phyloP scores from a whole-genome alignment of 2,888 invertebrate genomes.

The Lapara coniferarum region DNA sequence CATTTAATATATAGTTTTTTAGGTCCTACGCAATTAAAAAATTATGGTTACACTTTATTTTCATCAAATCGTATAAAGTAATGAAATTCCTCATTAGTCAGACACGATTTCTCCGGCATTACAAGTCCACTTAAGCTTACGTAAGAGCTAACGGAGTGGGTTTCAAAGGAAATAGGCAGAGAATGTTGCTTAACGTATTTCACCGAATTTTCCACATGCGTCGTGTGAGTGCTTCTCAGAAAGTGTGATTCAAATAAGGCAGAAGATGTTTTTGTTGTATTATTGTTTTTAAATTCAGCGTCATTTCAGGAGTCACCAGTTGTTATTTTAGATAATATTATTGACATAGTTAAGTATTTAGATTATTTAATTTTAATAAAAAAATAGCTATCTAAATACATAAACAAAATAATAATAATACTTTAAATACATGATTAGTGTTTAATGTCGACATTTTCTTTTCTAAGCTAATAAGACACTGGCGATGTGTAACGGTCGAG shows the following conservation, averaged over 20 bases:
- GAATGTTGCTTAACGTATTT: slow-evolving; percentile 52
- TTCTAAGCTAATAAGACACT: not conserved
- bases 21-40: too few relatives aligned
- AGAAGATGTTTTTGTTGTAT: too few relatives aligned
- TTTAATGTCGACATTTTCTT: slow-evolving; percentile 1
- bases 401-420: not conserved
- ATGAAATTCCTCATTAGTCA: slow-evolving; percentile 44
- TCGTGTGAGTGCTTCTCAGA: slow-evolving; percentile 38
- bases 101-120: slow-evolving; percentile 66
- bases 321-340: too few relatives aligned
- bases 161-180: slow-evolving; percentile 64
- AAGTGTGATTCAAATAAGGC: slow-evolving; percentile 26
- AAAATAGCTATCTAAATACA: not conserved
- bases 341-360: too few relatives aligned
- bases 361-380: too few relatives aligned
- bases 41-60: not conserved
- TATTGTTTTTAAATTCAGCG: too few relatives aligned
- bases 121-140: slow-evolving; percentile 50
- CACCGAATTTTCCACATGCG: slow-evolving; percentile 50
- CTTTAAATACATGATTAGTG: not conserved
- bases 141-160: slow-evolving; percentile 57
- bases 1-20: not conserved
- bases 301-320: too few relatives aligned
- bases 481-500: slow-evolving; percentile 37
- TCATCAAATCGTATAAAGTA: not conserved